Evolutionary conservation across 2,888 invertebrate genomes (phyloP), one percentile per base, ranked within the genome.

Genomic region (Dicranocentrus wangi): DNA sequence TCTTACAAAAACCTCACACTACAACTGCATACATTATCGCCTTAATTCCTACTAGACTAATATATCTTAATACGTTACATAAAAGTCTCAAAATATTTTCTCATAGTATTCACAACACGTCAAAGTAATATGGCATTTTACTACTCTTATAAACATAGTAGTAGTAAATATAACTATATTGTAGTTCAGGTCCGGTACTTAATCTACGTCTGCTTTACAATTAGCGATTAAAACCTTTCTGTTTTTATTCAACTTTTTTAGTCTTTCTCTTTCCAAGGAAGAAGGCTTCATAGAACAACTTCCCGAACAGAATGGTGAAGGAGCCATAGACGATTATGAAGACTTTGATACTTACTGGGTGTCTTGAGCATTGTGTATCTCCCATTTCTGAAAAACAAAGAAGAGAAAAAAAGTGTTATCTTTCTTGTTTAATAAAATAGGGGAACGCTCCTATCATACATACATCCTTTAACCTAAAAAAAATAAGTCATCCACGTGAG

Each of bases 251-350:
- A 69, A 81, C 61, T 53, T 81, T 81, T 65, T 81, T 81, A 68
- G 73, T 70, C 81, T 75, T 81, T 81, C 81, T 81, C 61, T 70
- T 75, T 19, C 75, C 75, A 17, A 81, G 81, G 81, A 81, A 81
- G 65, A 81, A 78, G 1, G 81, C 55, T 66, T 83, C 81, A 51
- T 81, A 83, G 42, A 84, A 80, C 13, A 83, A 71, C 51, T 83
- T 81, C 21, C 82, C 84, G 39, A 84, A 84, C n/a, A 84, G 80
- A 15, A 84, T 47, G 19, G 81, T 83, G 39, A 83, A 84, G n/a
- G 83, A 83, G 21, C 81, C 83, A 19, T 83, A 84, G 15, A 84
- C 82, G 23, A 82, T 25, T 7, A 80, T 75, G 61, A 83, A 77
- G 53, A 82, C 68, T 73, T 83, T 83, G 65, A 83, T 80, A 53